Conservation (phyloP, 1,140 invertebrate species). For the Rhopalosiphum padi region DNA sequence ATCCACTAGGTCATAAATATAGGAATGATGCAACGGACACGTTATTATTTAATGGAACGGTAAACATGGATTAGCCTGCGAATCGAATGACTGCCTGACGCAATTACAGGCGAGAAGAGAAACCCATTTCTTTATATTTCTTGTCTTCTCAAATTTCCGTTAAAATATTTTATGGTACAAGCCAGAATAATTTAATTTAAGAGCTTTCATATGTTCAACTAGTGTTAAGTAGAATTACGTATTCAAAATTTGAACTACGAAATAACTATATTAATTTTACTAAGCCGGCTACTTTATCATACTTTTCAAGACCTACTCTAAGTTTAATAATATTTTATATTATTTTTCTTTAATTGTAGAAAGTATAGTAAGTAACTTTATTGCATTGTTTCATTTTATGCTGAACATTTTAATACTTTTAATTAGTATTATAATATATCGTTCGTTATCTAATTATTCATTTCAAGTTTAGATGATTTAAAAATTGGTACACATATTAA, state of each 20-base stretch:
- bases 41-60: conserved; percentile 54
- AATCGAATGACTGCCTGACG: conserved; percentile 50
- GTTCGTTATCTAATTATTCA: not conserved
- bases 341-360: not conserved
- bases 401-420: not conserved
- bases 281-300: not conserved
- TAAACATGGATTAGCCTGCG: conserved; percentile 50
- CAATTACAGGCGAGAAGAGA: conserved; percentile 34
- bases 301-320: not conserved
- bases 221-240: not conserved
- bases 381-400: not conserved
- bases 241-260: not conserved
- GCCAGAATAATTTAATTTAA: not conserved
- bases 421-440: not conserved
- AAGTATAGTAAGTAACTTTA: not conserved
- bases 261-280: not conserved
- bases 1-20: conserved; percentile 16
- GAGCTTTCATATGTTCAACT: conserved; percentile 10
- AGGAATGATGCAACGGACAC: conserved; percentile 47
- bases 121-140: conserved; percentile 5
- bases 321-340: not conserved
- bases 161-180: not conserved
- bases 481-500: not conserved
- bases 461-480: not conserved
- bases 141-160: conserved; percentile 8